phyloP scores from a whole-genome alignment of 2,113 vertebrate species.

The Anser cygnoides region DNA sequence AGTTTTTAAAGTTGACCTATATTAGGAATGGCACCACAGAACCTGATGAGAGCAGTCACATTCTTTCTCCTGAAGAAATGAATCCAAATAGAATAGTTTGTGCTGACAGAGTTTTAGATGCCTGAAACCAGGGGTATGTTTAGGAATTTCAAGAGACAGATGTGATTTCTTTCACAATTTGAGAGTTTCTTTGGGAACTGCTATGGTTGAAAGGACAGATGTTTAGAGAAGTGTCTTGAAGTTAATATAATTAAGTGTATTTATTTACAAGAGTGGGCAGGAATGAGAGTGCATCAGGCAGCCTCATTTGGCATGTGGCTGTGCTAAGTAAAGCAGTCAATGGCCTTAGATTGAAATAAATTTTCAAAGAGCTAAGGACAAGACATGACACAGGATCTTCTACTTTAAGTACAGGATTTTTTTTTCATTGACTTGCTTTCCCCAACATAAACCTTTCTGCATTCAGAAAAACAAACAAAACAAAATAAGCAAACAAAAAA shows the following conservation, averaged over 20 bases:
- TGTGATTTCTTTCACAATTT: not conserved
- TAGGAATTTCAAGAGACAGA: not conserved
- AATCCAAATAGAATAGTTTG: not conserved
- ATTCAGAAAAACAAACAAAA: not conserved
- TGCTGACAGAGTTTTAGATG: not conserved
- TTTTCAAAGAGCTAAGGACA: not conserved
- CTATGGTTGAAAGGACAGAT: not conserved
- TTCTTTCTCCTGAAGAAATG: not conserved
- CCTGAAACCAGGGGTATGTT: not conserved
- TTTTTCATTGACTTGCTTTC: not conserved
- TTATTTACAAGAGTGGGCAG: slow-evolving; percentile 2
- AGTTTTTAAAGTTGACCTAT: not conserved
- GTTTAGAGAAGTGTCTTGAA: slow-evolving; percentile 1
- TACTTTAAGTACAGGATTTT: not conserved
- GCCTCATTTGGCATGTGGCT: not conserved
- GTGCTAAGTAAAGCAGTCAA: not conserved
- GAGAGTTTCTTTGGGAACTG: not conserved
- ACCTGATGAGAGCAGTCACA: not conserved
- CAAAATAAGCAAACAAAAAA: not conserved
- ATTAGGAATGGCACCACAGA: not conserved
- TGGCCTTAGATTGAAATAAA: not conserved
- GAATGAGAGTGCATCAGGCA: not conserved
- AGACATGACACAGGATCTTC: not conserved
- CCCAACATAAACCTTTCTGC: not conserved
- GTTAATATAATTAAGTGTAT: slow-evolving; percentile 21